Base-by-base conservation (phyloP, 2,888 invertebrate species). In the Hyles lineata region DNA sequence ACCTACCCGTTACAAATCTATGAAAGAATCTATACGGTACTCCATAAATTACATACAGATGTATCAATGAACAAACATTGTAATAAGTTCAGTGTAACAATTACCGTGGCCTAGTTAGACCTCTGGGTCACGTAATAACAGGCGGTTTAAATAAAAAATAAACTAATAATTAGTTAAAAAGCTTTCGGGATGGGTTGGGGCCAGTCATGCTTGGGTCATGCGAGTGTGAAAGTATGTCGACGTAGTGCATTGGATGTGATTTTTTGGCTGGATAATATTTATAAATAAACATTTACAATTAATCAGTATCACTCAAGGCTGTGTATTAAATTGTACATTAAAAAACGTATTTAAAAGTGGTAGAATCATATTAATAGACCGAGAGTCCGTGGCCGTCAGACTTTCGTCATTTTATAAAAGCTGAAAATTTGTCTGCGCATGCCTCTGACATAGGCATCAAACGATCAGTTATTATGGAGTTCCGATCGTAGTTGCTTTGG, bases 141-240 rank as follows among this genome's bases (percentile, higher is more conserved):
- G 8, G 43, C 15, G 7, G 67, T 60, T 25, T 60, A 25, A 60
- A 43, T 50, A 67, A 67, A 67, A 43, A 67, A 43, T 67, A 67
- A 50, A 50, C 23, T 67, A 67, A 67, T 67, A 67, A 67, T 55
- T 55, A 55, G 2, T 67, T 67, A 43, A 50, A 67, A 67, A 67
- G 67, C 43, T 67, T 50, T 43, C 15, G 43, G 43, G 21, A 32
- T 67, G 63, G 43, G 50, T 21, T 5, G 23, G 67, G 50, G 15
- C 43, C 21, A 17, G 67, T 50, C 21, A 60, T 25, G 55, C 55
- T 55, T 55, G n/a, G 15, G 43, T 43, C 43, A 43, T 17, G n/a
- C 55, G 55, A n/a, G 55, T 55, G 55, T 17, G n/a, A 43, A 43
- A 67, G 63, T 29, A 17, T 17, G 32, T n/a, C 55, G 55, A 6